Base-by-base conservation (phyloP, 2,888 invertebrate genomes). In the Eucera pruinosa region DNA sequence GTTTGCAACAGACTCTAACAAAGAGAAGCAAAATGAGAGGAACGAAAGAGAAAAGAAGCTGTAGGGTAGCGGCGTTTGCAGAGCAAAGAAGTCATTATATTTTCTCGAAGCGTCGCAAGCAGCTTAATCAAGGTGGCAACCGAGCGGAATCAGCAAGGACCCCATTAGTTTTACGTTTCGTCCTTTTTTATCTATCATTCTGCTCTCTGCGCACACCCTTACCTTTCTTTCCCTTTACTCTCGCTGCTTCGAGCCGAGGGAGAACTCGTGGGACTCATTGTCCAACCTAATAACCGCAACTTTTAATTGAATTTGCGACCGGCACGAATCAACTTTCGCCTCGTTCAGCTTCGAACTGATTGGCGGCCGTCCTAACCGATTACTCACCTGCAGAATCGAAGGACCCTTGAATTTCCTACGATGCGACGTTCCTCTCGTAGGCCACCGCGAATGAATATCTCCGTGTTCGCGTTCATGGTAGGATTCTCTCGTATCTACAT, bases 111-210 rank as follows among this genome's bases (percentile, higher is more conserved):
- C 91, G 91, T 91, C 91, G 91, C 89, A 87, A 82, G 88, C 80
- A 90, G 90, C 91, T 91, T 91, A 91, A 91, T 91, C 90, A 91
- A 91, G 90, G 81, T 87, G 88, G 90, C 89, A 90, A 90, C 91
- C 90, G 91, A 91, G 91, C 87, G 87, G 91, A 91, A 91, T 91
- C 91, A 90, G 90, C 90, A 91, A 91, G 88, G 89, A 91, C 89
- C 88, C 90, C 87, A 91, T 91, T 90, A 91, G 91, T 91, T 91
- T 88, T 91, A 89, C 87, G 86, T 83, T 82, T 84, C 78, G 78
- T 86, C 78, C 85, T 81, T 82, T 78, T 86, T 82, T 67, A 61
- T 78, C 75, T 60, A 62, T 67, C 79, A 81, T 75, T 50, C 67
- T 78, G 66, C 79, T 66, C 73, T 45, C 71, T 60, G 33, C 20